phyloP scores from a whole-genome alignment of 1,140 invertebrate genomes.

The Plodia interpunctella region DNA sequence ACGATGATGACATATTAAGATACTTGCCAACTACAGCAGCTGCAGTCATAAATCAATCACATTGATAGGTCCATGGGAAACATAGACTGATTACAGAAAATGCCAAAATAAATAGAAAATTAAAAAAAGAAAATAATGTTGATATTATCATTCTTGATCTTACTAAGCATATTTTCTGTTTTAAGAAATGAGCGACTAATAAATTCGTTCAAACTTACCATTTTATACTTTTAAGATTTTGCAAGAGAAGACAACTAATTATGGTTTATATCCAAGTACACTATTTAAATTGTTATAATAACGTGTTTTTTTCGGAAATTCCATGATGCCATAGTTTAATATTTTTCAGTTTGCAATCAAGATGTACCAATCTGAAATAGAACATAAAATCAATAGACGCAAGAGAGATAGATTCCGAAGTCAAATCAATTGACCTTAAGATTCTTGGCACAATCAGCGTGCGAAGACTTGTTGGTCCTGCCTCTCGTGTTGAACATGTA shows the following conservation, averaged over 20 bases:
- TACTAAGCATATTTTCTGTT: no score
- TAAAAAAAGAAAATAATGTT: no score
- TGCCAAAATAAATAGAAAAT: no score
- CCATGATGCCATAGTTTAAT: background rate
- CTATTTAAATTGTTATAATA: no score
- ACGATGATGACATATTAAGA: slow-evolving; percentile 1
- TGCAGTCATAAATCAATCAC: background rate
- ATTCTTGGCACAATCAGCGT: slow-evolving; percentile 70
- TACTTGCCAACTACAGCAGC: background rate
- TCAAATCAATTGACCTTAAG: slow-evolving; percentile 65
- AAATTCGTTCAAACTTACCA: no score
- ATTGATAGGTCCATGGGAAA: background rate
- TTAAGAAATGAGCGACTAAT: no score
- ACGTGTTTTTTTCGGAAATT: no score
- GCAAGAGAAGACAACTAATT: no score
- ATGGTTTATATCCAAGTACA: no score
- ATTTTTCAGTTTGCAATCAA: background rate
- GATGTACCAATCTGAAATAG: slow-evolving; percentile 7
- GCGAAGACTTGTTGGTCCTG: slow-evolving; percentile 63
- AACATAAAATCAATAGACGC: slow-evolving; percentile 6
- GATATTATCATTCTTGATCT: no score
- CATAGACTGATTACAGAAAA: no score
- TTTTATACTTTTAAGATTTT: no score
- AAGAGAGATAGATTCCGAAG: slow-evolving; percentile 34
- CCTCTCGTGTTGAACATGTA: slow-evolving; percentile 48